A percentile compares a stretch with the other conserved stretches of the same genome.
Conservation (phyloP, 2,797 vertebrate species). For the Denticeps clupeoides region DNA sequence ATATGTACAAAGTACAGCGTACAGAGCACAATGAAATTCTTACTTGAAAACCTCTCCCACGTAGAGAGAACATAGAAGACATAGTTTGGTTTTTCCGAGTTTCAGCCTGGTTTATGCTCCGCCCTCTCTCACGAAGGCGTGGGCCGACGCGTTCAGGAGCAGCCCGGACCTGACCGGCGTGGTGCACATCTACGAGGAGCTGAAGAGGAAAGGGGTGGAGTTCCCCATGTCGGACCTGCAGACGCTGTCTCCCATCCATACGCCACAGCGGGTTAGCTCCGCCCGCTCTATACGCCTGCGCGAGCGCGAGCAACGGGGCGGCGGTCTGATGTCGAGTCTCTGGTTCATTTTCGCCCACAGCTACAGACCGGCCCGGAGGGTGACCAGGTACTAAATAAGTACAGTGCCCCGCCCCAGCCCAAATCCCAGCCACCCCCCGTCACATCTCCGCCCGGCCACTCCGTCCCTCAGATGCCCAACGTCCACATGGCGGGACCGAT, state of each 20-base stretch:
- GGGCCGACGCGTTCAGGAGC: constrained; percentile 96
- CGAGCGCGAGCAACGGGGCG: not conserved
- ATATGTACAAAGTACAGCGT: too few species aligned
- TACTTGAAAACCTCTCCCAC: too few species aligned
- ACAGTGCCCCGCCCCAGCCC: constrained; percentile 53
- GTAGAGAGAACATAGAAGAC: too few species aligned
- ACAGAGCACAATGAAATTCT: too few species aligned
- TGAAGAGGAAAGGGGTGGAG: constrained; percentile 95
- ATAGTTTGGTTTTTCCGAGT: not conserved
- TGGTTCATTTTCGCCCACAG: constrained; percentile 31
- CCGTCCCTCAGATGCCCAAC: constrained; percentile 62
- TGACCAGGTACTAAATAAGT: constrained; percentile 68
- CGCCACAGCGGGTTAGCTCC: constrained; percentile 76
- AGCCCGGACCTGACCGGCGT: constrained; percentile 94
- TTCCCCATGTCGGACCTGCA: constrained; percentile 91
- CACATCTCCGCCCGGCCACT: constrained; percentile 60
- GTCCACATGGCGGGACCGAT: constrained; percentile 73
- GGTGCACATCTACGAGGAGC: constrained; percentile 93
- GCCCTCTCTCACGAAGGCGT: constrained; percentile 66
- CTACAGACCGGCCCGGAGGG: constrained; percentile 71
- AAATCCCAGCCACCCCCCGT: constrained; percentile 46
- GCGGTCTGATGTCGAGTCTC: not conserved
- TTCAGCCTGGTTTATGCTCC: not conserved
- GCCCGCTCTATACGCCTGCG: not conserved
- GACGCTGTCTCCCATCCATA: constrained; percentile 92